Percentiles rank a stretch among this genome's conserved stretches.
Evolutionary conservation across 2,888 invertebrate species (phyloP).

Genomic region (Phlogophora meticulosa): DNA sequence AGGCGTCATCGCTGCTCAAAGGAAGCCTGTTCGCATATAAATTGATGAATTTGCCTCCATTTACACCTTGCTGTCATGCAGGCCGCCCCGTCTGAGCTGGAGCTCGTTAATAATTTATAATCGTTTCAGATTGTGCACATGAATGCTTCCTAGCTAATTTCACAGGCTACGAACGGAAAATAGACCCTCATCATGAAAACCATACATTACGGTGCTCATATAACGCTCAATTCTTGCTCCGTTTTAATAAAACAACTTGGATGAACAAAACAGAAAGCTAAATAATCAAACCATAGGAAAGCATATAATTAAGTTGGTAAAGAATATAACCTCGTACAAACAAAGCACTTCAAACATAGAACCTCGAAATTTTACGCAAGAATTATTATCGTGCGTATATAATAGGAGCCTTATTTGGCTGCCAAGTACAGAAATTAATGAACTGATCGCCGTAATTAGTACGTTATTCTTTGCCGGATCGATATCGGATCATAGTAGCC

Average conservation of each 20-base stretch:
- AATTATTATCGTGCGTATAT: conserved; percentile 51
- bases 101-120: conserved; percentile 86
- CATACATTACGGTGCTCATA: conserved; percentile 37
- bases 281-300: conserved; percentile 40
- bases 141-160: conserved; percentile 72
- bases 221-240: conserved; percentile 16
- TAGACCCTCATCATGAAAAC: conserved; percentile 32
- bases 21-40: conserved; percentile 89
- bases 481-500: conserved; percentile 44
- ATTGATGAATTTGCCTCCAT: conserved; percentile 90
- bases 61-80: conserved; percentile 86
- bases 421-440: conserved; percentile 57
- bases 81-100: conserved; percentile 72
- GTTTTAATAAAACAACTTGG: conserved; percentile 28
- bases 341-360: conserved; percentile 41
- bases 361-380: conserved; percentile 48
- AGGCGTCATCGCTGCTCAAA: conserved; percentile 85
- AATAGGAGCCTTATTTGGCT: conserved; percentile 49
- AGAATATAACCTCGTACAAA: conserved; percentile 47
- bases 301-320: conserved; percentile 50
- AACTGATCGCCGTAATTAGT: conserved; percentile 43
- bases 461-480: conserved; percentile 34
- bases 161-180: conserved; percentile 40
- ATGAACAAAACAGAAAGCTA: conserved; percentile 23
- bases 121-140: conserved; percentile 81